These are phyloP conservation scores for Epinotia bilunana DNA, from an alignment of 2,888 invertebrate genomes.

Conservation along the genomic window DNA sequence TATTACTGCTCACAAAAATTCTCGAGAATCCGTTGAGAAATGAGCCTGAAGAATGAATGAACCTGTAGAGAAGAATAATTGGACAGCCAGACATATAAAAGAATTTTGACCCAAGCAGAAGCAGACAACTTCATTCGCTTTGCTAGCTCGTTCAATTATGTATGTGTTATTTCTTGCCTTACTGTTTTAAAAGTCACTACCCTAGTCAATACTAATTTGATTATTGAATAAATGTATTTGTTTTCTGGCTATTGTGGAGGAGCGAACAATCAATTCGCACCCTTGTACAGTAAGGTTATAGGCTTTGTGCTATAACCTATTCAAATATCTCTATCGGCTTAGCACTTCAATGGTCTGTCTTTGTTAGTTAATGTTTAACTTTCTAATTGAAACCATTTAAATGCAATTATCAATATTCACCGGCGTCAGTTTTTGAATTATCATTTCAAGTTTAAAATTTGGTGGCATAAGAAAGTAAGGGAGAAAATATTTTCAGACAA, in stretches of 20 bases:
- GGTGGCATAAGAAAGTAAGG: no score
- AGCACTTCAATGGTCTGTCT: background rate
- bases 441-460: background rate
- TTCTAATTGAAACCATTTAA: slow-evolving; percentile 5
- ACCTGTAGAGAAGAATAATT: no score
- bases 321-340: slow-evolving; percentile 19
- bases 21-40: no score
- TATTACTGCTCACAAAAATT: no score
- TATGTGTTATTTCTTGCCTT: background rate
- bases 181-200: background rate
- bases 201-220: background rate
- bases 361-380: background rate
- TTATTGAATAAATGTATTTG: slow-evolving; percentile 1
- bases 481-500: no score
- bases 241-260: slow-evolving; percentile 14
- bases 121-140: no score
- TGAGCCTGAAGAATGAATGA: no score
- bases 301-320: slow-evolving; percentile 13
- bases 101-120: no score
- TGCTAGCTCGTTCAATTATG: no score
- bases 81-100: no score
- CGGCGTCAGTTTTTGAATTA: background rate
- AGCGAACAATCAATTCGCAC: background rate
- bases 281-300: slow-evolving; percentile 10
- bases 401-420: slow-evolving; percentile 9